Evolutionary conservation across 2,888 invertebrate species (phyloP).

Genomic region (Pheosia gnoma): DNA sequence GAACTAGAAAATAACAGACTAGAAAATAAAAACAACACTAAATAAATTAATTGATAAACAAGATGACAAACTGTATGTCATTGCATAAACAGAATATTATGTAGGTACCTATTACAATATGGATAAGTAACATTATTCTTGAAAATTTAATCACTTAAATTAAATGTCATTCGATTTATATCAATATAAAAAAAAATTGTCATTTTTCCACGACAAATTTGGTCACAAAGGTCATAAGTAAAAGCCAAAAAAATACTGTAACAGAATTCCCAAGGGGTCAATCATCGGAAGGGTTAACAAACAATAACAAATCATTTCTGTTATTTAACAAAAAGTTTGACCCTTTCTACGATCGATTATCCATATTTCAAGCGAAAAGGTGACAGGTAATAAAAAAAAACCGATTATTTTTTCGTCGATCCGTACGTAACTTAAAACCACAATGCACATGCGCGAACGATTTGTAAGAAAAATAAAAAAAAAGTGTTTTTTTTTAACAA

Average conservation of each 20-base stretch:
- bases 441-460: slow-evolving; percentile 66
- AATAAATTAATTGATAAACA: too few relatives aligned
- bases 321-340: slow-evolving; percentile 58
- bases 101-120: too few relatives aligned
- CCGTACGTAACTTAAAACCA: slow-evolving; percentile 69
- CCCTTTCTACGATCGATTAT: slow-evolving; percentile 72
- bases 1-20: slow-evolving; percentile 8
- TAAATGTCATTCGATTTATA: neutral
- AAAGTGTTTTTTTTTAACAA: slow-evolving; percentile 60
- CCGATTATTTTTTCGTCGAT: slow-evolving; percentile 48
- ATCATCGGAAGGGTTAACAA: slow-evolving; percentile 61
- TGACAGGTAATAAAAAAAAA: slow-evolving; percentile 63
- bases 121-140: too few relatives aligned
- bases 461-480: slow-evolving; percentile 71
- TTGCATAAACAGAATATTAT: too few relatives aligned
- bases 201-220: neutral
- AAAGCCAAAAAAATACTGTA: slow-evolving; percentile 24
- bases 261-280: slow-evolving; percentile 43
- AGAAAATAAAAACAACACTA: too few relatives aligned
- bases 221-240: slow-evolving; percentile 33
- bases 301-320: slow-evolving; percentile 59
- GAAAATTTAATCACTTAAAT: too few relatives aligned
- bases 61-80: too few relatives aligned
- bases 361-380: slow-evolving; percentile 62
- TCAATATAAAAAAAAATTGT: neutral